A percentile compares a stretch with the other conserved stretches of the same genome.
phyloP scores from a whole-genome alignment of 2,113 vertebrate species.

The Strix aluco region DNA sequence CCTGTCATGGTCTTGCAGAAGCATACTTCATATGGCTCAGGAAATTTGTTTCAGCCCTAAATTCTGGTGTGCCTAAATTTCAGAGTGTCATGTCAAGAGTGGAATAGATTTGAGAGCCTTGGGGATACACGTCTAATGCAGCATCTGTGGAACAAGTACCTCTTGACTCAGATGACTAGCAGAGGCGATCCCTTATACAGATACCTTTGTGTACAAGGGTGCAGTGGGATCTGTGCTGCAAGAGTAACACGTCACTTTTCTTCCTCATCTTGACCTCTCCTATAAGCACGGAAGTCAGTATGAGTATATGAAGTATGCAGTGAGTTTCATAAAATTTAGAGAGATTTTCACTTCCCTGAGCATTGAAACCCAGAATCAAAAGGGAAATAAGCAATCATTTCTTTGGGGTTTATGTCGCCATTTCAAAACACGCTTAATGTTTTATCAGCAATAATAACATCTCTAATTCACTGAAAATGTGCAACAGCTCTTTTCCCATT shows the following conservation, averaged over 20 bases:
- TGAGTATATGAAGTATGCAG: not conserved
- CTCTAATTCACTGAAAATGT: constrained; percentile 33
- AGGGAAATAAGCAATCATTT: not conserved
- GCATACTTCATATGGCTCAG: not conserved
- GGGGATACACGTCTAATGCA: not conserved
- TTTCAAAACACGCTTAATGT: constrained; percentile 11
- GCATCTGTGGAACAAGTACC: not conserved
- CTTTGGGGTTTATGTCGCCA: not conserved
- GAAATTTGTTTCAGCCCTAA: not conserved
- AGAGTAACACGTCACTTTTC: not conserved
- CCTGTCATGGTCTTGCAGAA: not conserved
- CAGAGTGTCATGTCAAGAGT: not conserved
- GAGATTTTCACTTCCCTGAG: not conserved
- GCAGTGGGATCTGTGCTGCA: not conserved
- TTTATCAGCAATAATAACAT: constrained; percentile 20
- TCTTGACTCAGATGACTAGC: not conserved
- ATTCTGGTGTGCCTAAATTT: not conserved
- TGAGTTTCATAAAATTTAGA: not conserved
- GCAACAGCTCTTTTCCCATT: constrained; percentile 8
- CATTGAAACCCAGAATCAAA: not conserved
- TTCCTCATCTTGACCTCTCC: not conserved
- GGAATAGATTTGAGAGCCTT: not conserved
- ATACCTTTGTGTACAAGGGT: not conserved
- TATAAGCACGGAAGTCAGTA: not conserved
- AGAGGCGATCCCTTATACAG: not conserved